A percentile compares a stretch with the other conserved stretches of the same genome.
Evolutionary conservation across 2,113 vertebrate species (phyloP).

Genomic region (Benitochromis conjunctus): DNA sequence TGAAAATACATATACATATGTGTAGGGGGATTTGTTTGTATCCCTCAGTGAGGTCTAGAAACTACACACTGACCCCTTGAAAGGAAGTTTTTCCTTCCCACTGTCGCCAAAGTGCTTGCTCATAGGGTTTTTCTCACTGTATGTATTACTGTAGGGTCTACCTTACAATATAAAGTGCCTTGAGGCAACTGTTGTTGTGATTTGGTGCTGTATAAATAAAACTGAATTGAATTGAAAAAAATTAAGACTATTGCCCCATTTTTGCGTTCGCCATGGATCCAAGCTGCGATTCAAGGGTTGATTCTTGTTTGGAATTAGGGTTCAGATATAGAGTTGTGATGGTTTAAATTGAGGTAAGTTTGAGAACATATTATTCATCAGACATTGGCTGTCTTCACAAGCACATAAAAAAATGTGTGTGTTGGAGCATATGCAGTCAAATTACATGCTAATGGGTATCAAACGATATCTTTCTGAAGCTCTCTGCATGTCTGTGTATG

Average conservation of each 20-base stretch:
- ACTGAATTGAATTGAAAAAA: background rate
- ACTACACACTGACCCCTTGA: background rate
- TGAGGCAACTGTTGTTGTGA: background rate
- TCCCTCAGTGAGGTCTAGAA: background rate
- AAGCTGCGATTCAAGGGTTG: background rate
- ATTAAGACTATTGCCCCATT: background rate
- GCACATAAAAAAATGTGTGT: background rate
- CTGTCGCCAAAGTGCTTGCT: background rate
- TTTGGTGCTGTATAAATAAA: background rate
- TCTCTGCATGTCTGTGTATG: background rate
- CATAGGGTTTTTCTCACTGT: background rate
- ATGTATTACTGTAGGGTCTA: background rate
- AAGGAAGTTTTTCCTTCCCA: background rate
- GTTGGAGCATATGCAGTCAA: background rate
- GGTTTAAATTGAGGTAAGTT: background rate
- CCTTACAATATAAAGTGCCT: background rate
- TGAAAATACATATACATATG: background rate
- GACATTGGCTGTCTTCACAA: background rate
- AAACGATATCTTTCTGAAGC: background rate
- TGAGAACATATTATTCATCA: background rate
- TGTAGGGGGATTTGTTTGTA: background rate
- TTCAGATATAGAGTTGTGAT: background rate
- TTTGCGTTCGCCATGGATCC: background rate
- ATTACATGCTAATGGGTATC: constrained; percentile 4
- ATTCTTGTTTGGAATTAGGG: background rate